phyloP scores from a whole-genome alignment of 92 coral and sea anemone genomes.

The Parazoanthus darwini region DNA sequence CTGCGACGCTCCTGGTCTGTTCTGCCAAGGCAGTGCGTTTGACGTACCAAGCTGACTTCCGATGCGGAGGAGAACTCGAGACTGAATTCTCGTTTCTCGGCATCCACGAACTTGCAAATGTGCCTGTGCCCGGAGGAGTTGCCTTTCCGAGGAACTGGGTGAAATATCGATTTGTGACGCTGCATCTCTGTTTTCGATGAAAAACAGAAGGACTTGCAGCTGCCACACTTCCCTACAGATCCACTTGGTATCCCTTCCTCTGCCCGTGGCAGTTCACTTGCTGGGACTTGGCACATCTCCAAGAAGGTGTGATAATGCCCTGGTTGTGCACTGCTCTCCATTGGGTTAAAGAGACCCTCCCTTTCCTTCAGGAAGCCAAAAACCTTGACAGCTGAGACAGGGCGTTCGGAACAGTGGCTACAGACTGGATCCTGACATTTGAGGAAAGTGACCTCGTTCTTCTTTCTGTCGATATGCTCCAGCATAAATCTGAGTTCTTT shows the following conservation, averaged over 20 bases:
- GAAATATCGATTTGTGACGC: background rate
- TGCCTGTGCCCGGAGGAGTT: background rate
- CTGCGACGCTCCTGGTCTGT: background rate
- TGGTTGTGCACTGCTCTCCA: slow-evolving; percentile 32
- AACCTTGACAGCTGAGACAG: slow-evolving; percentile 39
- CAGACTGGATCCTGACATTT: slow-evolving; percentile 54
- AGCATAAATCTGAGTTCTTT: slow-evolving; percentile 44
- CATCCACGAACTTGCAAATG: background rate
- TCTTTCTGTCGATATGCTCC: slow-evolving; percentile 45
- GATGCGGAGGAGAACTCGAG: background rate
- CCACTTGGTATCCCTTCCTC: slow-evolving; percentile 15
- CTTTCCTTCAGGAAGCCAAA: slow-evolving; percentile 25
- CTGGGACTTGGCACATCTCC: slow-evolving; percentile 44
- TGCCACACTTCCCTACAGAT: background rate
- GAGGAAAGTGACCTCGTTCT: slow-evolving; percentile 43
- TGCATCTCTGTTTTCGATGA: slow-evolving; percentile 3
- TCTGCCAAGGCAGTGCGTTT: background rate
- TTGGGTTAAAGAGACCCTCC: slow-evolving; percentile 38
- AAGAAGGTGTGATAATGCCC: slow-evolving; percentile 48
- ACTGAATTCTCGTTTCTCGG: background rate
- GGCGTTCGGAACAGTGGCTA: slow-evolving; percentile 42
- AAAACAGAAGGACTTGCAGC: background rate
- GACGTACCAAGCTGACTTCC: background rate
- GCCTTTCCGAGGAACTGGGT: background rate
- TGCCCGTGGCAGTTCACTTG: slow-evolving; percentile 15